Percentiles rank a stretch among this genome's conserved stretches.
These are phyloP conservation scores for Limnephilus lunatus DNA, from an alignment of 2,888 invertebrate species.

Conservation along the genomic window DNA sequence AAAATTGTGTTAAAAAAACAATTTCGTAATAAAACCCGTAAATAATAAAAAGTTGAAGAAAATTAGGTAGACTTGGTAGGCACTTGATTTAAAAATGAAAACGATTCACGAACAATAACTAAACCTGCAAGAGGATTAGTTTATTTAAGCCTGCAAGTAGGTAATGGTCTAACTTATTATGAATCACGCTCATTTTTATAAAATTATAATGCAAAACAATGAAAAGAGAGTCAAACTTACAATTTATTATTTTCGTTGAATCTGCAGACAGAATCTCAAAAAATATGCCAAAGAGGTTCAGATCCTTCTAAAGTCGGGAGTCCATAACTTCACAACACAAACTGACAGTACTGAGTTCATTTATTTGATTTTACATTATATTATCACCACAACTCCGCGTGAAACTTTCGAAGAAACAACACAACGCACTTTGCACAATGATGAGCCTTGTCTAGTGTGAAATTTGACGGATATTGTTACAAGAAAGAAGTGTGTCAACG, in stretches of 20 bases:
- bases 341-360: background rate
- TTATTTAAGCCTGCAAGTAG: no score
- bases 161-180: background rate
- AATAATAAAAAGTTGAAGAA: background rate
- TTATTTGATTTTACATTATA: background rate
- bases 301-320: background rate
- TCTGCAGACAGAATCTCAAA: background rate
- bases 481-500: slow-evolving; percentile 39
- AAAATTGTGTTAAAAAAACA: background rate
- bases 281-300: background rate
- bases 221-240: background rate
- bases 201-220: background rate
- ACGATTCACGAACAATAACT: background rate
- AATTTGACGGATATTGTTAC: slow-evolving; percentile 23
- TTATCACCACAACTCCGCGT: background rate
- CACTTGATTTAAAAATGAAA: background rate
- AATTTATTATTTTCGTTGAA: background rate
- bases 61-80: no score
- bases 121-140: background rate
- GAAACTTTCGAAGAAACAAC: background rate
- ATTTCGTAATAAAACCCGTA: background rate
- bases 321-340: slow-evolving; percentile 29
- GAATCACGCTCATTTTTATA: background rate
- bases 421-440: slow-evolving; percentile 19
- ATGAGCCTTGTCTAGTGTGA: slow-evolving; percentile 11